Percentiles rank a stretch among this genome's conserved stretches.
Evolutionary conservation across 2,797 vertebrate genomes (phyloP).

Genomic region (Paguma larvata): DNA sequence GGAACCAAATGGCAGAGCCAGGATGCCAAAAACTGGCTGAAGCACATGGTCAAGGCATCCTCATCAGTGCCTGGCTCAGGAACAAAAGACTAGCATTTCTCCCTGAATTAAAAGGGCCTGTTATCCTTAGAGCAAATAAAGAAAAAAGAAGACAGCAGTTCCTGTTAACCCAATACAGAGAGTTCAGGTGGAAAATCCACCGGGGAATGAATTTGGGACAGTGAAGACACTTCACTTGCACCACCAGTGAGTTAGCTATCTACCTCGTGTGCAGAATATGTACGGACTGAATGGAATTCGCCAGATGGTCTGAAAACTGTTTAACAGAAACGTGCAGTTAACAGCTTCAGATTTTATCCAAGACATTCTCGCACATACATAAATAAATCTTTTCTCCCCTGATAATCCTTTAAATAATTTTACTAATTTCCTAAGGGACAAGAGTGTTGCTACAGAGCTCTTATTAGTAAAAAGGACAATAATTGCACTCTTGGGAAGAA

Average conservation of each 20-base stretch:
- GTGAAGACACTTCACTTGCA: neutral
- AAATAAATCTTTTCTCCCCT: slow-evolving; percentile 70
- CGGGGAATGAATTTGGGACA: neutral
- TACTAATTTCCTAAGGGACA: slow-evolving; percentile 74
- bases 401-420: slow-evolving; percentile 67
- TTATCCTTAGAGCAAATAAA: neutral
- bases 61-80: neutral
- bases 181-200: neutral
- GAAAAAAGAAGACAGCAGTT: neutral
- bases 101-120: neutral
- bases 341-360: neutral
- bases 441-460: neutral
- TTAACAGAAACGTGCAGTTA: neutral
- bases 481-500: slow-evolving; percentile 72
- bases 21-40: neutral
- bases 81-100: neutral
- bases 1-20: slow-evolving; percentile 30
- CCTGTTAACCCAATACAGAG: neutral
- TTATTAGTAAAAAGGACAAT: slow-evolving; percentile 73
- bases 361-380: slow-evolving; percentile 10
- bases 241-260: neutral
- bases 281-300: neutral
- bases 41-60: neutral
- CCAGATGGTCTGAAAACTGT: neutral
- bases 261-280: neutral